Evolutionary conservation across 2,888 invertebrate species (phyloP), one percentile per base, ranked within the genome.

Genomic region (Mesoligia furuncula): DNA sequence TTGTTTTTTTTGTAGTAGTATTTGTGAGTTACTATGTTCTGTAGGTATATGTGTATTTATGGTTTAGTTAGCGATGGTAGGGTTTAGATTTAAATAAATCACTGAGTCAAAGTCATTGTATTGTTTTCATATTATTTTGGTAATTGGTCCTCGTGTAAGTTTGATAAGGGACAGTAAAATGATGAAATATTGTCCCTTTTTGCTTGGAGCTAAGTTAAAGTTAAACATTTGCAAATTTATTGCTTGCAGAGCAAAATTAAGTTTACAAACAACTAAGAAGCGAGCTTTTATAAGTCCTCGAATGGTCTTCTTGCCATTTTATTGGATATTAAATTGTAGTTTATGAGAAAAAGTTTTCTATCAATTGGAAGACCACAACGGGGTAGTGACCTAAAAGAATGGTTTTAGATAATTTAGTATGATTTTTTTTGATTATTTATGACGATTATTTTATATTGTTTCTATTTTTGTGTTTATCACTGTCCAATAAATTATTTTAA

Each of bases 271-370:
- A 59, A 36, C 9, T 54, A 51, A 59, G 51, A 61, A 36, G 20
- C 27, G 15, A 66, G 66, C 24, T 61, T 59, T 66, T 51, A 36
- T 31, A 71, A 66, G 66, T 61, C 36, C 27, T 54, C 39, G 20
- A 69, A 20, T 65, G 64, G 13, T 64, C 42, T 51, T 64, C 36
- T 48, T 39, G 66, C 20, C 31, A 54, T 81, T 67, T 75, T 66
- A 17, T 67, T 61, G 20, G 70, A 75, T 61, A 61, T 66, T 59
- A 66, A 74, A 80, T 73, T 51, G 24, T 15, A 59, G 76, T 69
- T 59, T 31, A 27, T 39, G 31, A 39, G 39, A n/a, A 51, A 57
- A 75, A 77, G 31, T 59, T 77, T 77, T 48, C n/a, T 17, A 27
- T 24, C 2, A 31, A 39, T 31, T n/a, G 1, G 8, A 59, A 7